Base-by-base conservation (phyloP, 2,113 vertebrate species). In the Nothocercus julius region DNA sequence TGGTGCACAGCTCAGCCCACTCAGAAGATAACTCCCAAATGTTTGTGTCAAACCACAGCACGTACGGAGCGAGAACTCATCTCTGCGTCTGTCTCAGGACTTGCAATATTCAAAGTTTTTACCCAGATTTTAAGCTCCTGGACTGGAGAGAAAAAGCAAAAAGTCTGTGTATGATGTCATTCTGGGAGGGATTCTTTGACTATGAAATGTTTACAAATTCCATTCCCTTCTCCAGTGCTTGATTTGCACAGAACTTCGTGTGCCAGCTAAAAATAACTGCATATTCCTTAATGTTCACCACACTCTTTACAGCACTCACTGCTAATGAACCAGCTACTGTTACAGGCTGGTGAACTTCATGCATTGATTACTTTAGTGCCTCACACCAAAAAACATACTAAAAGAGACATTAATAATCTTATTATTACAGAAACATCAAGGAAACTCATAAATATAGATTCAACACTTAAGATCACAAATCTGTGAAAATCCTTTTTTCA, bases 391-490 rank as follows among this genome's bases (percentile, higher is more conserved):
- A 36, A 36, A 36, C 36, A 36, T 36, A 36, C 36, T 76, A 76
- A 93, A 95, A 95, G 89, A 70, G 70, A 95, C 0, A 0, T 82
- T 96, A 96, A 96, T 92, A 89, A 89, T 79, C 83, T 81, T 93
- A 73, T 84, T 95, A 93, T 90, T 87, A 89, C 66, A 79, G 82
- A 86, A 93, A 86, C 83, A 95, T 94, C 76, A 54, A 19, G 83
- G 67, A 76, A 96, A 94, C 88, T 95, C 90, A 96, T 96, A 96
- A 96, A 96, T 90, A 93, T 70, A 94, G 83, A 95, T 92, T 96
- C 74, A 96, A 96, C n/a, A 59, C 77, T 92, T 95, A 93, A 88
- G 77, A 95, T 82, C 86, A 85, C 32, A 80, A 79, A 82, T 38
- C 69, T 54, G 30, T 66, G 77, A 73, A 90, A 97, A 69, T 9